A percentile compares a stretch with the other conserved stretches of the same genome.
phyloP scores from a whole-genome alignment of 2,797 vertebrate genomes.

The Enteromius unitaeniatus region DNA sequence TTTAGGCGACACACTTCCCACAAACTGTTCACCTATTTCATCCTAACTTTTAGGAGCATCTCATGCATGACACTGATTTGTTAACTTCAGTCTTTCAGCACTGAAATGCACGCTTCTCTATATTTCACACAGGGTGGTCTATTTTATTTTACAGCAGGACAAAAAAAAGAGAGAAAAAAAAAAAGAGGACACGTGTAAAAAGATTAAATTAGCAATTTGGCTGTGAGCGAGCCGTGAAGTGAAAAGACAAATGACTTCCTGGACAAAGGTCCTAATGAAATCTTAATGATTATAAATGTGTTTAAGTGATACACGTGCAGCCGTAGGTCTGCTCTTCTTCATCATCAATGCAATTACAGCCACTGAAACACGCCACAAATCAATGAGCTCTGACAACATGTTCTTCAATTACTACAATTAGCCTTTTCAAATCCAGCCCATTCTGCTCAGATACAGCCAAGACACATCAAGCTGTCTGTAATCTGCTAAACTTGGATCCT shows the following conservation, averaged over 20 bases:
- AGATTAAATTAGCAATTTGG: conserved; percentile 65
- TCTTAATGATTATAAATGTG: conserved; percentile 69
- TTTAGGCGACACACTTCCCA: not conserved
- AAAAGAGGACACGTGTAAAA: conserved; percentile 53
- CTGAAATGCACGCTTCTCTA: not conserved
- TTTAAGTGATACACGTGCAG: conserved; percentile 60
- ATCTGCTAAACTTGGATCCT: not conserved
- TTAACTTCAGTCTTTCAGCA: not conserved
- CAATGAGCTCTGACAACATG: conserved; percentile 55
- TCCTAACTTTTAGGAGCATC: not conserved
- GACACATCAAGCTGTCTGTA: not conserved
- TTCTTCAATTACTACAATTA: conserved; percentile 63
- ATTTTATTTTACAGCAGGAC: conserved; percentile 14
- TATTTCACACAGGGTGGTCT: conserved; percentile 11
- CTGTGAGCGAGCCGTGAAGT: conserved; percentile 65
- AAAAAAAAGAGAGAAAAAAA: conserved; percentile 3
- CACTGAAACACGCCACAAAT: conserved; percentile 56
- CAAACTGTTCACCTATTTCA: not conserved
- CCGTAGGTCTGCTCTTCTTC: conserved; percentile 64
- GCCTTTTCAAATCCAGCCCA: conserved; percentile 10
- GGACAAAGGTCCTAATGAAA: conserved; percentile 61
- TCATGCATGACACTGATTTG: not conserved
- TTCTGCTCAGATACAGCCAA: not conserved
- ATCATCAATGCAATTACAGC: conserved; percentile 58
- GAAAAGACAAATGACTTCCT: conserved; percentile 71